Conservation (phyloP, 2,888 invertebrate genomes). For the Idaea aversata region DNA sequence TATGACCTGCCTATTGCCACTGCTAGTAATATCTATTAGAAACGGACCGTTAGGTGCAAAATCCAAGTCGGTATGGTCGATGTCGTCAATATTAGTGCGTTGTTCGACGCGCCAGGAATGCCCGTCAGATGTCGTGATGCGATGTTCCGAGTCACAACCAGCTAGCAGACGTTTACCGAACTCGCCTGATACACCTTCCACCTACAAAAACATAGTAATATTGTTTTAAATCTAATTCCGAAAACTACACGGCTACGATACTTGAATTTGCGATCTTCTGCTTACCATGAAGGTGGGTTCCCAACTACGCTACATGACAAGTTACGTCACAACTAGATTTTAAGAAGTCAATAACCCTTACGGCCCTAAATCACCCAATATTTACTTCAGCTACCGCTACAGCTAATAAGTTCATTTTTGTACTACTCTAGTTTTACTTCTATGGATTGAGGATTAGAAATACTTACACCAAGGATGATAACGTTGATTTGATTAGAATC, state of each 20-base stretch:
- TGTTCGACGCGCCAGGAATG: conserved; percentile 87
- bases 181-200: conserved; percentile 92
- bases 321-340: no score
- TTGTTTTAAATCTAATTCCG: not conserved
- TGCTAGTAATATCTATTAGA: conserved; percentile 2
- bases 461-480: conserved; percentile 87
- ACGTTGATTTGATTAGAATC: conserved; percentile 86
- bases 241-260: no score
- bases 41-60: conserved; percentile 91
- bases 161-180: conserved; percentile 92
- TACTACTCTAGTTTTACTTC: no score
- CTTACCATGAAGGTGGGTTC: no score
- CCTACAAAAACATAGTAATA: conserved; percentile 39
- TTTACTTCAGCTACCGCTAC: no score
- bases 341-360: no score
- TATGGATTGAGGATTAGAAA: no score
- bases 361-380: no score
- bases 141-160: conserved; percentile 91
- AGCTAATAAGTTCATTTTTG: no score
- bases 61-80: conserved; percentile 90
- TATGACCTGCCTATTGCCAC: no score
- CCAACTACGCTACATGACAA: no score
- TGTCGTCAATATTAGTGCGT: conserved; percentile 91
- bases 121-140: conserved; percentile 87
- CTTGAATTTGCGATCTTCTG: no score